A percentile compares a stretch with the other conserved stretches of the same genome.
phyloP scores from a whole-genome alignment of 2,797 vertebrate genomes.

The Propithecus deckenii region DNA sequence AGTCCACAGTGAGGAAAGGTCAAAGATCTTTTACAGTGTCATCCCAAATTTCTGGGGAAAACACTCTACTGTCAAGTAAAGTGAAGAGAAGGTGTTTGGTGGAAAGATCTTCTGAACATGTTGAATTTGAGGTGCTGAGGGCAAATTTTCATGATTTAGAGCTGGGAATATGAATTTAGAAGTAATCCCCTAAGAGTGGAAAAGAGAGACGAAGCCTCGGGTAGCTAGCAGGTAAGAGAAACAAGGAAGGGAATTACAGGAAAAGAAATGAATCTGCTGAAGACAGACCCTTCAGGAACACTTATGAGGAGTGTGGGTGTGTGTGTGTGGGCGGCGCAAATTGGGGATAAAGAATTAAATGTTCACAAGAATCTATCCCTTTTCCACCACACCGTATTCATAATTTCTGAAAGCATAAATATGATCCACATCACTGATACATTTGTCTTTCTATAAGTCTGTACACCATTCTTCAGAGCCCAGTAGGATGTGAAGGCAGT shows the following conservation, averaged over 20 bases:
- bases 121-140: neutral
- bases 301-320: neutral
- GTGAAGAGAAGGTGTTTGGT: neutral
- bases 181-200: neutral
- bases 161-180: neutral
- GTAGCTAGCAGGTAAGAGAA: neutral
- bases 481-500: slow-evolving; percentile 47
- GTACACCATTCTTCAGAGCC: slow-evolving; percentile 37
- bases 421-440: neutral
- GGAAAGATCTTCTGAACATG: neutral
- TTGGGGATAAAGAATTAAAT: neutral
- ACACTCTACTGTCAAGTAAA: neutral
- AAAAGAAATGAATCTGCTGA: neutral
- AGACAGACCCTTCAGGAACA: neutral
- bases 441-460: slow-evolving; percentile 51
- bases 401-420: neutral
- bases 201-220: neutral
- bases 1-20: neutral
- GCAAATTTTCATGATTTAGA: neutral
- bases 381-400: neutral
- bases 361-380: neutral
- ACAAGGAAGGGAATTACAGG: neutral
- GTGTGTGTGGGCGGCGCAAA: neutral
- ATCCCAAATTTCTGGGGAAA: neutral
- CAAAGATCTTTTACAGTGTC: neutral